Evolutionary conservation across 2,888 invertebrate species (phyloP).

Genomic region (Tenthredo livida): DNA sequence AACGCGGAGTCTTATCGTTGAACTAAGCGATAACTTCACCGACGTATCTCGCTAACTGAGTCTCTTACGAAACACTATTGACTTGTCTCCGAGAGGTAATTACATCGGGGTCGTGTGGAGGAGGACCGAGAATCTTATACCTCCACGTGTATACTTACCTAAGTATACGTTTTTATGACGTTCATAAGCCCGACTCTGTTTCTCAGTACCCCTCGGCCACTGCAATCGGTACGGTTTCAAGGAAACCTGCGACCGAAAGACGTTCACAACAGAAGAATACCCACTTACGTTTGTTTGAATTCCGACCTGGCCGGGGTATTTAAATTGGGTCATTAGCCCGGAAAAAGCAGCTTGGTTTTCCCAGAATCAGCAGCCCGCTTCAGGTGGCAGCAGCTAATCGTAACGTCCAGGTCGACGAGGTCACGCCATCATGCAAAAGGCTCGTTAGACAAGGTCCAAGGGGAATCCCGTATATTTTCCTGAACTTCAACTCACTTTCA

Average conservation of each 20-base stretch:
- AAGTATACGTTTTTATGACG: not conserved
- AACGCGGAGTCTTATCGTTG: not conserved
- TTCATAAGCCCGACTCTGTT: not conserved
- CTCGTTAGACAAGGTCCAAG: constrained; percentile 24
- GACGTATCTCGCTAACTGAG: not conserved
- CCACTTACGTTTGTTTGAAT: not conserved
- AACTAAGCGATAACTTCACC: not conserved
- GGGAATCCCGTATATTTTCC: not conserved
- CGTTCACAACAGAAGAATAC: not conserved
- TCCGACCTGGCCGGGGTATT: not conserved
- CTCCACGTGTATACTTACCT: not conserved
- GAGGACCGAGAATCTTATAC: not conserved
- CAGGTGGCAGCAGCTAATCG: not conserved
- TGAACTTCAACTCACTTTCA: not conserved
- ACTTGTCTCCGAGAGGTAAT: not conserved
- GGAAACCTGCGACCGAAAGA: not conserved
- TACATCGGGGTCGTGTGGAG: not conserved
- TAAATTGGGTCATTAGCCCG: constrained; percentile 20
- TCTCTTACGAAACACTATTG: constrained; percentile 23
- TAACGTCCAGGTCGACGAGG: not conserved
- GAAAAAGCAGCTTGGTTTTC: not conserved
- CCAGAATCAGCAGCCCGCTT: not conserved
- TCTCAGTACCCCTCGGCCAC: not conserved
- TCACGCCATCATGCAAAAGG: constrained; percentile 22
- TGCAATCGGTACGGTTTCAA: not conserved